Evolutionary conservation across 2,113 vertebrate species (phyloP), one percentile per base, ranked within the genome.

Genomic region (Brienomyrus longianalis): DNA sequence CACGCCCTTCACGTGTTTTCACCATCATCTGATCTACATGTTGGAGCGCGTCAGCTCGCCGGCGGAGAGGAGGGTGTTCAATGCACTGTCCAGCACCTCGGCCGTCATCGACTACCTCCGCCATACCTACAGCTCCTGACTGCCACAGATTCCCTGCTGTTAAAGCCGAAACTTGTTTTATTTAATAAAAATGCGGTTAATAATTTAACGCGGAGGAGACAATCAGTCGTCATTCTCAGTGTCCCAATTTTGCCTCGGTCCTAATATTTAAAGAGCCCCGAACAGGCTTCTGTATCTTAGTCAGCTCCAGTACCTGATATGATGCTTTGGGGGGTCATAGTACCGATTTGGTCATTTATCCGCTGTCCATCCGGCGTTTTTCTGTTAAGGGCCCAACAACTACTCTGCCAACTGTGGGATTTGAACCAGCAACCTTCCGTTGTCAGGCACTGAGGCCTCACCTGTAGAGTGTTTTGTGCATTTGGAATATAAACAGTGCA

Each of bases 1-100:
- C 89, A 99, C 98, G 56, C 97, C 98, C 3, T 99, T 97, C 91
- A 97, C 96, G 0, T 99, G 98, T 93, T 98, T 99, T 92, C 98
- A 99, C 93, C 98, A 99, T 56, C 98, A 99, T 93, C 96, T 99
- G 74, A 98, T 98, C 92, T 99, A 99, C 95, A 99, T 99, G 98
- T 95, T 99, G 95, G 98, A 99, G 93, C 97, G 95, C 39, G 96
- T 99, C 91, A 98, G 96, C 91, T 99, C 98, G 85, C 98, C 96
- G 92, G 97, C 98, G 51, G 98, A 99, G 93, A 98, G 97, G 90
- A 98, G 95, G 90, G 91, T 97, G 70, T 99, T 99, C 92, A 99
- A 99, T 88, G 95, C 96, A 92, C 94, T 99, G 77, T 97, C 97
- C 86, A 99, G 98, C 92, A 99, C 97, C n/a, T 97, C 98, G 52